phyloP scores from a whole-genome alignment of 2,797 vertebrate genomes.

The Ptychobarbus kaznakovi region DNA sequence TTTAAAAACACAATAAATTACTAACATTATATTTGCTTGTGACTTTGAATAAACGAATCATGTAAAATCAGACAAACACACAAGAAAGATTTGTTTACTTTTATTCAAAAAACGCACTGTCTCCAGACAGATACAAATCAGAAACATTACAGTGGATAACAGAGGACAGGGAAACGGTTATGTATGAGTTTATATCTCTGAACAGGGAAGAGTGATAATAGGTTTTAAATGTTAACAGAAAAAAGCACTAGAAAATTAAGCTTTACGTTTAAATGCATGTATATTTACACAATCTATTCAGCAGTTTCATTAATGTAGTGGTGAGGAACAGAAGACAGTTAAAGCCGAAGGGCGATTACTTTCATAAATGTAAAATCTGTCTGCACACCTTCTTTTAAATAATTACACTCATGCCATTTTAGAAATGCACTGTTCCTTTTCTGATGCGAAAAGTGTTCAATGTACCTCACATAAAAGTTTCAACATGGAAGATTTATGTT shows the following conservation, averaged over 20 bases:
- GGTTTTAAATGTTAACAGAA: constrained; percentile 65
- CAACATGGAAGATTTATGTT: constrained; percentile 80
- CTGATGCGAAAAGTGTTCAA: constrained; percentile 48
- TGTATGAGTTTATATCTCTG: constrained; percentile 75
- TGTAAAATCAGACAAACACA: constrained; percentile 66
- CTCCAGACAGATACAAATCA: constrained; percentile 99
- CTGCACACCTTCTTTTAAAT: constrained; percentile 82
- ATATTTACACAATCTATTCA: constrained; percentile 89
- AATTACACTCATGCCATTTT: constrained; percentile 65
- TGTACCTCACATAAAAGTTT: constrained; percentile 66
- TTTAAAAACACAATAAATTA: background rate
- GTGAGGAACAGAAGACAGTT: constrained; percentile 96
- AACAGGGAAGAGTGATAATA: constrained; percentile 57
- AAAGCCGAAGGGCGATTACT: constrained; percentile 39
- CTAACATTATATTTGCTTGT: background rate
- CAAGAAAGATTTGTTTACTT: constrained; percentile 97
- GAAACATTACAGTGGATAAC: constrained; percentile 99
- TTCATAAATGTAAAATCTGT: constrained; percentile 73
- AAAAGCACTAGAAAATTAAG: constrained; percentile 70
- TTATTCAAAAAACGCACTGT: constrained; percentile 99
- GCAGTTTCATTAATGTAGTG: constrained; percentile 99
- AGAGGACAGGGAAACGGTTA: constrained; percentile 93
- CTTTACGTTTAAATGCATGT: constrained; percentile 84
- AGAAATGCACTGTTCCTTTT: constrained; percentile 54
- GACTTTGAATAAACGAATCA: background rate